phyloP scores from a whole-genome alignment of 2,888 invertebrate species.

The Hartigia nigra region DNA sequence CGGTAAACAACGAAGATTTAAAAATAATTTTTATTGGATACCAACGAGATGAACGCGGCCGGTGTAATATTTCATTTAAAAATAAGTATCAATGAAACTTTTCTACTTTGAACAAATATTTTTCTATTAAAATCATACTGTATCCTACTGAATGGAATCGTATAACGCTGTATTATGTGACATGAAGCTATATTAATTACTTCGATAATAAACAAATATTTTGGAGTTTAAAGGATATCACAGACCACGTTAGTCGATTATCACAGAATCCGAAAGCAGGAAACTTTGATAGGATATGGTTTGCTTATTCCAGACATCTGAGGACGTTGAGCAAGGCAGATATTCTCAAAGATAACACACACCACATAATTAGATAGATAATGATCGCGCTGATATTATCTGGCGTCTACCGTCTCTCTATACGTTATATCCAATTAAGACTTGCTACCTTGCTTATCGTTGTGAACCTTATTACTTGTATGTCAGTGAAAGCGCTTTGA shows the following conservation, averaged over 20 bases:
- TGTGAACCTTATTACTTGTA: not conserved
- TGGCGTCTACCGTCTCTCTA: not conserved
- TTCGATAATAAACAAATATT: not conserved
- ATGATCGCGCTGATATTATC: not conserved
- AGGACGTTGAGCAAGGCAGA: not conserved
- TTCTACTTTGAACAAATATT: not conserved
- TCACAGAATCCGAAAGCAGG: not conserved
- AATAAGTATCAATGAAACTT: not conserved
- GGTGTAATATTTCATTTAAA: not conserved
- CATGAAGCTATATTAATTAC: too few relatives aligned
- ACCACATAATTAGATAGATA: not conserved
- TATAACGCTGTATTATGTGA: not conserved
- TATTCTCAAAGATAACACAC: not conserved
- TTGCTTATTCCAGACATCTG: not conserved
- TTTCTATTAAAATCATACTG: not conserved
- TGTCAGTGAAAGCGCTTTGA: not conserved
- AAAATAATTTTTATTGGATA: not conserved
- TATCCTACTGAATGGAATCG: not conserved
- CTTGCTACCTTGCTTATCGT: not conserved
- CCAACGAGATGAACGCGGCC: not conserved
- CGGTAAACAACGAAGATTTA: not conserved
- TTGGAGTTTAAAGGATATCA: not conserved
- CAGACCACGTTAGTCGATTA: not conserved
- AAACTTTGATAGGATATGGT: not conserved
- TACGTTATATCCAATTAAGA: not conserved